Base-by-base conservation (phyloP, 2,797 vertebrate species). In the Apogon hyalosoma region DNA sequence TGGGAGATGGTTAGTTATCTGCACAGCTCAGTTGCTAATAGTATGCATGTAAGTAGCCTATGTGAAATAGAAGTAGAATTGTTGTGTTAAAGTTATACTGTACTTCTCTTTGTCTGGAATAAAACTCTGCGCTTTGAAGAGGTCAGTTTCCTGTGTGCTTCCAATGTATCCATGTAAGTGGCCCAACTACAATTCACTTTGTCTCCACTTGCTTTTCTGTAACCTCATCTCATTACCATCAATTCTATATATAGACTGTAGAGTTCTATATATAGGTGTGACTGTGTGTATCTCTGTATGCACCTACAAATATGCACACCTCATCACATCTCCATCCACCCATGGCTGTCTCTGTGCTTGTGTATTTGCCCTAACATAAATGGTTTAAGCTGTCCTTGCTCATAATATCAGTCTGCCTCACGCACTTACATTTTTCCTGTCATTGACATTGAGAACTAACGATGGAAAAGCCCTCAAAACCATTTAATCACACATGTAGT, bases 111-210 rank as follows among this genome's bases (percentile, higher is more conserved):
- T 91, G 87, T 90, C 91, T 87, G 89, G 83, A 80, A 80, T 90
- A 90, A 92, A 93, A 91, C 90, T 92, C 92, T 91, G 90, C 88
- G 83, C 88, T 90, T 81, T 91, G 91, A 91, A 92, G 90, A 87
- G 85, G 87, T 91, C 88, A 87, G 62, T 88, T 84, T 86, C 85
- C 87, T 69, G 86, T 86, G 74, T 62, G 65, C 84, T 87, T 79
- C 89, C 80, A 90, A 65, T 90, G 81, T 90, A 48, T 85, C 79
- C 87, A 89, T 92, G 89, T 90, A 89, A 91, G 91, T 92, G 82
- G 87, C 80, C 82, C 75, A 85, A 86, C 77, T 82, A 78, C 82
- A 85, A 55, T 79, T 90, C 79, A 82, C 82, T 86, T 77, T 87
- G 82, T 85, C 65, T 85, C 66, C 70, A 65, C 56, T 65, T 83